Percentiles rank a stretch among this genome's conserved stretches.
phyloP scores from a whole-genome alignment of 2,888 invertebrate genomes.

The Andrena minutula region DNA sequence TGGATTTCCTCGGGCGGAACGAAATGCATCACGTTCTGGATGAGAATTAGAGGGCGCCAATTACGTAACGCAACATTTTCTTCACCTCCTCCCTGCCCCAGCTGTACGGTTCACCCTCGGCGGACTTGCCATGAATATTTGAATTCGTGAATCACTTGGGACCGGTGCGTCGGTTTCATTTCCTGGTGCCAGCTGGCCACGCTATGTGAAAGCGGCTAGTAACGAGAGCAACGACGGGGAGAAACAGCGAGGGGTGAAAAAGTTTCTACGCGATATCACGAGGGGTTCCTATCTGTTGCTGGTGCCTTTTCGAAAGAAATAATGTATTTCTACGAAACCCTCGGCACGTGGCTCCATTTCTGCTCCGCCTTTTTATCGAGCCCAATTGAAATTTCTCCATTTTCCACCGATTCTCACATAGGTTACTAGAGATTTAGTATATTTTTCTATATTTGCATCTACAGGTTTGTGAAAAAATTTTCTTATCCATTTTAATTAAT shows the following conservation, averaged over 20 bases:
- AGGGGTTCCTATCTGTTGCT: slow-evolving; percentile 51
- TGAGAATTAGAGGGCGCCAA: slow-evolving; percentile 57
- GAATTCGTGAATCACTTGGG: slow-evolving; percentile 74
- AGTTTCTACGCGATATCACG: slow-evolving; percentile 43
- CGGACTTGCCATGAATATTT: slow-evolving; percentile 65
- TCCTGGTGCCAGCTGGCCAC: slow-evolving; percentile 81
- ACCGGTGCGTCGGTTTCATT: slow-evolving; percentile 77
- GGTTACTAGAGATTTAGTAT: too few species aligned
- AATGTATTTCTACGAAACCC: slow-evolving; percentile 1
- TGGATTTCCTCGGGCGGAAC: slow-evolving; percentile 51
- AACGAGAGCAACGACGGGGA: slow-evolving; percentile 42
- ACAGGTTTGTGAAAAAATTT: too few species aligned
- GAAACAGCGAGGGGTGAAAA: slow-evolving; percentile 34
- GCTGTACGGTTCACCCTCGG: slow-evolving; percentile 2
- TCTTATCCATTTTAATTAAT: too few species aligned
- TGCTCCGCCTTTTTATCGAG: neutral
- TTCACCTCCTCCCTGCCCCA: neutral
- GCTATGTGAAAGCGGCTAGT: slow-evolving; percentile 59
- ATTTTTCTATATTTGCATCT: too few species aligned
- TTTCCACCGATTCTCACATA: too few species aligned
- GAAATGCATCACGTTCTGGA: slow-evolving; percentile 12
- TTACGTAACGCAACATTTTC: slow-evolving; percentile 44
- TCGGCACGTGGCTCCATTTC: neutral
- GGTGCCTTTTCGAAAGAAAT: neutral
- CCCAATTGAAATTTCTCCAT: neutral